Evolutionary conservation across 2,113 vertebrate species (phyloP), one percentile per base, ranked within the genome.

Genomic region (Shinisaurus crocodilurus): DNA sequence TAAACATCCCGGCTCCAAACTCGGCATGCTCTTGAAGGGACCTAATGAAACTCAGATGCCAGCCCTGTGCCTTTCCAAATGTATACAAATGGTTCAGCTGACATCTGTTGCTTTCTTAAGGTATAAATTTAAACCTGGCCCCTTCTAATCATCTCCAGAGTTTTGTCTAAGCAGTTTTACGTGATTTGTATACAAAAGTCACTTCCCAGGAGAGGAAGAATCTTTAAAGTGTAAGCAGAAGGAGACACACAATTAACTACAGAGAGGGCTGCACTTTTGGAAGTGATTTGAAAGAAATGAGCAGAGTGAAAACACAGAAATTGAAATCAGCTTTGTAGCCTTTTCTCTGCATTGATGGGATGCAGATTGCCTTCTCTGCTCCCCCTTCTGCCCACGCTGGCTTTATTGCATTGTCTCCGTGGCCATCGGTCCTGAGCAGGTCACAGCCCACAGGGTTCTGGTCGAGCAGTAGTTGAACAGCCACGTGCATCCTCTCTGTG

Each of bases 171-270:
- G 90, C 93, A 92, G 93, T 93, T 95, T 93, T 75, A 75, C 90
- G 32, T 96, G 95, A 96, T 97, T 97, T 97, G 95, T 97, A 63
- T 96, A 97, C 92, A 96, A 91, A 97, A 96, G 88, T 94, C 88
- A 87, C 89, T 96, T 96, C 96, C 96, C 95, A 87, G 92, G 96
- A 96, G 95, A 95, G 90, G 91, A 84, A 32, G 74, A 45, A 88
- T 94, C 95, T 95, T 94, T 94, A 81, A 96, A 95, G 95, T 90
- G 79, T 93, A 94, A 96, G 96, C 95, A 85, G 91, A 96, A 96
- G 91, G 93, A 95, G 94, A 80, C 89, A 90, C 72, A 95, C 10
- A 32, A 45, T 96, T 96, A 93, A 91, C 95, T 93, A 96, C 95
- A 96, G 92, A 96, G 89, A 93, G 92, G 89, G 82, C 87, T 93